Conservation (phyloP, 2,797 vertebrate species). For the Bovichtus diacanthus region DNA sequence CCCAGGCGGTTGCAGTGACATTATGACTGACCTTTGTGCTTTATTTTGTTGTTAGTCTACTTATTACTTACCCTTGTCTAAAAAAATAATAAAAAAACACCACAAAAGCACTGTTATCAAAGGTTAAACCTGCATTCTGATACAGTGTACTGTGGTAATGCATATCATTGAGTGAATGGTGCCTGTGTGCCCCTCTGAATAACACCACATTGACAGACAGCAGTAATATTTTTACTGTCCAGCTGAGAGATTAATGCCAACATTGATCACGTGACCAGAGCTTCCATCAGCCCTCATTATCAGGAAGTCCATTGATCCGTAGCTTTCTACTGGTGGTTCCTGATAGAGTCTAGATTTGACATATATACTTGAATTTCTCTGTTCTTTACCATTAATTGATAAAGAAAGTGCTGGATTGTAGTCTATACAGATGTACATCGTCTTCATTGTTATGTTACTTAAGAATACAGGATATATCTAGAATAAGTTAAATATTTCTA, state of each 20-base stretch:
- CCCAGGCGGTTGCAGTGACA: conserved; percentile 9
- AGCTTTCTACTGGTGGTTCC: conserved; percentile 18
- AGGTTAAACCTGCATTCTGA: background rate
- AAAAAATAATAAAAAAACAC: background rate
- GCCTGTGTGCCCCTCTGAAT: conserved; percentile 41
- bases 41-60: conserved; percentile 11
- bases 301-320: conserved; percentile 53
- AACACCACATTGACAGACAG: conserved; percentile 38
- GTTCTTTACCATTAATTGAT: background rate
- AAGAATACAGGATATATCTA: background rate
- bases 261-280: conserved; percentile 63
- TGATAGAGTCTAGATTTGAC: conserved; percentile 15
- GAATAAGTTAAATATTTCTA: background rate
- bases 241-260: conserved; percentile 39
- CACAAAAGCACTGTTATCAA: background rate
- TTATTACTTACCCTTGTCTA: background rate
- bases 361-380: background rate
- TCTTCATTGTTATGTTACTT: background rate
- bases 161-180: conserved; percentile 16
- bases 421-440: background rate
- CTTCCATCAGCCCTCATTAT: conserved; percentile 57
- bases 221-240: conserved; percentile 57
- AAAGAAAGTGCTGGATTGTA: background rate
- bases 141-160: background rate
- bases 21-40: conserved; percentile 20